Base-by-base conservation (phyloP, 2,797 vertebrate genomes). In the Sebastes jordani region DNA sequence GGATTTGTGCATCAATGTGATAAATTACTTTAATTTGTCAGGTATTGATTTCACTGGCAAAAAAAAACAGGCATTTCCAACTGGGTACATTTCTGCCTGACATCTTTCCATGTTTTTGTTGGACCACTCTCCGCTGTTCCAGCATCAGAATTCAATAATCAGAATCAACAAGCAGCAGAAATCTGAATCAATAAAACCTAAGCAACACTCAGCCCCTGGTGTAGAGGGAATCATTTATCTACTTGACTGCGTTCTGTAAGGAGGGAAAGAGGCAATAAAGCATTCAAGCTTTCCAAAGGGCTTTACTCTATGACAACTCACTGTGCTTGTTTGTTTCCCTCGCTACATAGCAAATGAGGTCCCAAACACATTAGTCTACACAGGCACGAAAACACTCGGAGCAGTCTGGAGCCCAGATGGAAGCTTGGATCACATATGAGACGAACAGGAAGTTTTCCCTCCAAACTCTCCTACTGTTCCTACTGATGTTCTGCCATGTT, bases 341-440 rank as follows among this genome's bases (percentile, higher is more conserved):
- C 71, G 32, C 83, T 86, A 90, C 76, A 88, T 63, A 83, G 74
- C 78, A 84, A 92, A 91, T 84, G 86, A 91, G 86, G 67, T 81
- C 82, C 74, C 67, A 76, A 83, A 76, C 87, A 89, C 74, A 84
- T 89, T 81, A 84, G 87, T 90, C 77, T 72, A 82, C 80, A 85
- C 80, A 85, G 82, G 71, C 83, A 85, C 29, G n/a, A 74, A 89
- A 81, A 88, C 73, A 85, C 82, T 78, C 60, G 16, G 27, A 72
- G 63, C 80, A 70, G 84, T 91, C 94, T 95, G 95, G 93, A 90
- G 55, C 82, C 83, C 94, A 95, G 91, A 95, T 95, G 95, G 92
- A 87, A 74, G 90, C 84, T 77, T 76, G 76, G 82, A 85, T 89
- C 85, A 81, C 86, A 94, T 88, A 87, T 86, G 87, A 90, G 78